Conservation (phyloP, 1,140 invertebrate genomes). For the Teleogryllus occipitalis region DNA sequence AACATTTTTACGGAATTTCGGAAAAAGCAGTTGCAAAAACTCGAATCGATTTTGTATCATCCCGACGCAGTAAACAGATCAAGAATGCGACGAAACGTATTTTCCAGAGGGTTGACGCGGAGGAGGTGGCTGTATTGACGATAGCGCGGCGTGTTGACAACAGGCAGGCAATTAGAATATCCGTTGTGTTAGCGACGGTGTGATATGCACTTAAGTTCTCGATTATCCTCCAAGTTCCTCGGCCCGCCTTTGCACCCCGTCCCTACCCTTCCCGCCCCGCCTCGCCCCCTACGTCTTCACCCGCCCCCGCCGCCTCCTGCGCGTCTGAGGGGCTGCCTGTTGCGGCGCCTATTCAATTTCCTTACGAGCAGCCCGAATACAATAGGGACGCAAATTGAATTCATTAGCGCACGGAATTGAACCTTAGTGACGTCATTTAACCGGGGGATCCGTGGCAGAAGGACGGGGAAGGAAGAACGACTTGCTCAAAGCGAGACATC, state of each 20-base stretch:
- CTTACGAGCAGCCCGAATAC: neutral
- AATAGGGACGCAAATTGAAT: neutral
- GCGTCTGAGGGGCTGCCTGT: neutral
- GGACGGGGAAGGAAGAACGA: neutral
- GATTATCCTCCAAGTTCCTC: neutral
- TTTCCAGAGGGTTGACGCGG: too few species aligned
- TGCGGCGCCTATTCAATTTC: neutral
- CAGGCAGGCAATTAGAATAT: neutral
- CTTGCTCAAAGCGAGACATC: neutral
- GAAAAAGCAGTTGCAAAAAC: too few species aligned
- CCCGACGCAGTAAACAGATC: too few species aligned
- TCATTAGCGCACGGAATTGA: neutral
- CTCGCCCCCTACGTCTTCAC: too few species aligned
- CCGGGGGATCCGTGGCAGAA: neutral
- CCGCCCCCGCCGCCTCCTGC: neutral
- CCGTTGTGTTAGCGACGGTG: neutral
- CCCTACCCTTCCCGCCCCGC: too few species aligned
- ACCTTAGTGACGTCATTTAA: neutral
- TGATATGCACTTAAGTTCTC: constrained; percentile 4
- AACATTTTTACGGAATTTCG: too few species aligned
- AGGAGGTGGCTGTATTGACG: too few species aligned
- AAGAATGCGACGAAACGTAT: too few species aligned
- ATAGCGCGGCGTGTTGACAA: too few species aligned
- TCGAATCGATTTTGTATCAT: too few species aligned
- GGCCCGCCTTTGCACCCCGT: too few species aligned